A percentile compares a stretch with the other conserved stretches of the same genome.
Evolutionary conservation across 2,888 invertebrate genomes (phyloP).

Genomic region (Beris morrisii): DNA sequence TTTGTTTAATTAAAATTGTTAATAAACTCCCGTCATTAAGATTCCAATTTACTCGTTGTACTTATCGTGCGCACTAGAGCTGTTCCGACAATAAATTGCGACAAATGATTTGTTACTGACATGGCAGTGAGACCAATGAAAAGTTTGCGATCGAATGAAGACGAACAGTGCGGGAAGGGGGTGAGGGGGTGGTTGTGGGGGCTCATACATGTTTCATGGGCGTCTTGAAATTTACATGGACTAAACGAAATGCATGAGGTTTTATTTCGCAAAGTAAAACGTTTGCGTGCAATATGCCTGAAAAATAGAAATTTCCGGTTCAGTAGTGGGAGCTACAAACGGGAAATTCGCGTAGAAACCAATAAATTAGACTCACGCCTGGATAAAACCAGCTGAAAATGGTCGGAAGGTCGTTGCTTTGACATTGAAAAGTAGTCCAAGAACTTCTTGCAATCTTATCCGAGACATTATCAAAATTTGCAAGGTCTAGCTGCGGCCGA

Average conservation of each 20-base stretch:
- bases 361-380: constrained; percentile 22
- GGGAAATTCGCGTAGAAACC: constrained; percentile 5
- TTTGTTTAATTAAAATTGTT: no score
- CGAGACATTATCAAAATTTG: constrained; percentile 4
- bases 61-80: no score
- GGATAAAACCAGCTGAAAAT: constrained; percentile 2
- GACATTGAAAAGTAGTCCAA: constrained; percentile 26
- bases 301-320: constrained; percentile 24
- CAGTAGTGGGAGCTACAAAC: background rate
- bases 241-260: constrained; percentile 24
- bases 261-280: constrained; percentile 3
- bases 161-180: no score
- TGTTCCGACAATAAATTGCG: background rate
- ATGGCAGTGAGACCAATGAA: constrained; percentile 16
- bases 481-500: background rate
- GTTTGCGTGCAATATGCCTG: constrained; percentile 28
- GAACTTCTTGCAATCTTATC: constrained; percentile 18
- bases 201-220: constrained; percentile 22
- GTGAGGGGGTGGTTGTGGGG: background rate
- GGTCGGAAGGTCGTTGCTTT: constrained; percentile 7
- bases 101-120: constrained; percentile 11
- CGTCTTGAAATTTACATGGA: constrained; percentile 5
- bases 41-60: no score
- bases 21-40: no score
- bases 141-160: constrained; percentile 5